phyloP scores from a whole-genome alignment of 2,113 vertebrate genomes.

The Mirounga angustirostris region DNA sequence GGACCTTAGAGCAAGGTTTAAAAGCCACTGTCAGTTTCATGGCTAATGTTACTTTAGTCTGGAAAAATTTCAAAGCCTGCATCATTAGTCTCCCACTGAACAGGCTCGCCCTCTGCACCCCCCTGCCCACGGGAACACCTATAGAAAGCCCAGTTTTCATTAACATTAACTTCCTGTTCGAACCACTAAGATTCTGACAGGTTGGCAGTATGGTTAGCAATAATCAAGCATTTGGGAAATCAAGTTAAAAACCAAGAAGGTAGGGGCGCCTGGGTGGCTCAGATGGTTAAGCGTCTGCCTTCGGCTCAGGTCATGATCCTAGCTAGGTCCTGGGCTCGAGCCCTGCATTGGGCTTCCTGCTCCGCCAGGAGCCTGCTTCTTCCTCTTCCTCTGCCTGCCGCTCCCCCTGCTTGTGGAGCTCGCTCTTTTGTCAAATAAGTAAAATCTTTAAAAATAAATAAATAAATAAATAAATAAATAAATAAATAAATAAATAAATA shows the following conservation, averaged over 20 bases:
- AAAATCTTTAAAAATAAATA: too few relatives aligned
- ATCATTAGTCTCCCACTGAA: not conserved
- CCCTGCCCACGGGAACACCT: not conserved
- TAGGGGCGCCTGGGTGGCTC: too few relatives aligned
- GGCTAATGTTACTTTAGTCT: not conserved
- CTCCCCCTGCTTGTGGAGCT: too few relatives aligned
- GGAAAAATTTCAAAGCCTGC: not conserved
- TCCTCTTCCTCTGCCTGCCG: too few relatives aligned
- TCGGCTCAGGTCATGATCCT: too few relatives aligned
- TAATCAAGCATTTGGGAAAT: not conserved
- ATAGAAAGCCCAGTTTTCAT: slow-evolving; percentile 3
- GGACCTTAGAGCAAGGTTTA: not conserved
- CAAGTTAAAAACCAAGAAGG: not conserved
- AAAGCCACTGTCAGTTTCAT: not conserved
- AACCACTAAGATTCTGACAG: not conserved
- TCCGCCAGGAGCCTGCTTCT: too few relatives aligned
- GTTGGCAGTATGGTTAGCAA: not conserved
- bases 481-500: too few relatives aligned
- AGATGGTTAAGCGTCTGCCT: too few relatives aligned
- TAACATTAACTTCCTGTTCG: not conserved
- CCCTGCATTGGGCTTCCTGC: too few relatives aligned
- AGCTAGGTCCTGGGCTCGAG: too few relatives aligned
- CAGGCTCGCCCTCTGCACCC: not conserved
- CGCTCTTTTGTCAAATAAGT: too few relatives aligned
- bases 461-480: not conserved